Evolutionary conservation across 2,797 vertebrate species (phyloP), one percentile per base, ranked within the genome.

Genomic region (Coreius guichenoti): DNA sequence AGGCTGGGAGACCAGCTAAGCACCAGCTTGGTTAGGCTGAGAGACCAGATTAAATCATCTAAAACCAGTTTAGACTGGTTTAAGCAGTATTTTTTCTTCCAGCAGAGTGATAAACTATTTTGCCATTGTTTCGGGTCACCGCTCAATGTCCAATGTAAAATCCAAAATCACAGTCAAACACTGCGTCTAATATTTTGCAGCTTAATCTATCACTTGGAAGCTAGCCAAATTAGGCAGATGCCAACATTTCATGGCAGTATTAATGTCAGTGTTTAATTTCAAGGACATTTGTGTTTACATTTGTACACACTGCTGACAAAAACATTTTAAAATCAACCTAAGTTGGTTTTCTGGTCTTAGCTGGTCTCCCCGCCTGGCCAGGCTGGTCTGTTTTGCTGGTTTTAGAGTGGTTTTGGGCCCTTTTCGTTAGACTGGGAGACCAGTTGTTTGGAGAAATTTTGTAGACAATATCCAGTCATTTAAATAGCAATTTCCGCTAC

Each of bases 271-370:
- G 16, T n/a, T 75, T 83, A 11, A 36, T 65, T 74, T 74, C 29
- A 75, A 75, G 26, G 9, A 36, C 39, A 68, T 83, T n/a, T 81
- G 17, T 58, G 51, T 72, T 82, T 6, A 74, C 8, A 1, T 76
- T 49, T 68, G 29, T 68, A 68, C 29, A 36, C 43, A 51, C 19
- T 80, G 29, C 17, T 47, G 43, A 23, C 45, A 68, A 49, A 67
- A 33, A 14, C 1, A 1, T 80, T 47, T n/a, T 16, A 80, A 80
- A 51, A 16, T 33, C 51, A 56, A 54, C 21, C 31, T 16, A 16
- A 56, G 5, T 14, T 76, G 17, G 9, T 54, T 51, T 75, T 29
- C 23, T 8, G 8, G 16, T 49, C 16, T 73, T 73, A 73, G n/a
- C 73, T 54, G 49, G 19, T 33, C 29, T 75, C 2, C 33, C 14